Conservation (phyloP, 53 echinoderm and acorn worm species). For the Temnopleurus reevesii region DNA sequence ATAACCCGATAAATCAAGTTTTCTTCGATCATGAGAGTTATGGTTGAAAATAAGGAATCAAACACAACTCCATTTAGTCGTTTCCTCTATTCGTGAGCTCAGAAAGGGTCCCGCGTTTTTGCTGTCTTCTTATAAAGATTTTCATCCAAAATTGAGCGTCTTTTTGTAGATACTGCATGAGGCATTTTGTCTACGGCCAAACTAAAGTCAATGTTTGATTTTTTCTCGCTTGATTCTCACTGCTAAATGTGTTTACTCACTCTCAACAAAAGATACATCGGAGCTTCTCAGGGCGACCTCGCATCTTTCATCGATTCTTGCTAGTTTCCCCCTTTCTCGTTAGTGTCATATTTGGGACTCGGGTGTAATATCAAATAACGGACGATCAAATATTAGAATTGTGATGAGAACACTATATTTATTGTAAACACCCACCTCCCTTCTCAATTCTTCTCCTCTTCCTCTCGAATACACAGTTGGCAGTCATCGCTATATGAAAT, state of each 20-base stretch:
- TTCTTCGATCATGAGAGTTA: neutral
- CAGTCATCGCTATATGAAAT: slow-evolving; percentile 10
- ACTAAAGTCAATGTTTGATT: slow-evolving; percentile 56
- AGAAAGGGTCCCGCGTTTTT: neutral
- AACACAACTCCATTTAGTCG: slow-evolving; percentile 39
- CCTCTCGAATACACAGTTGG: slow-evolving; percentile 31
- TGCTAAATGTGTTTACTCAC: slow-evolving; percentile 58
- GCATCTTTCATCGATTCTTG: slow-evolving; percentile 55
- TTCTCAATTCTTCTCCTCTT: slow-evolving; percentile 10
- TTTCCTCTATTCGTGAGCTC: slow-evolving; percentile 35
- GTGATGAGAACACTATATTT: slow-evolving; percentile 57
- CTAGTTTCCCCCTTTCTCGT: slow-evolving; percentile 40
- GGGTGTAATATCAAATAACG: slow-evolving; percentile 54
- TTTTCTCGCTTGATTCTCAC: slow-evolving; percentile 45
- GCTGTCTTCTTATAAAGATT: neutral
- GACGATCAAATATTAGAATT: slow-evolving; percentile 57
- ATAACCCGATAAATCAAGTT: slow-evolving; percentile 48
- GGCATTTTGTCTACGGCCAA: slow-evolving; percentile 42
- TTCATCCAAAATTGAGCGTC: neutral
- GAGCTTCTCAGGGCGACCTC: slow-evolving; percentile 12
- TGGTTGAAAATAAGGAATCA: neutral
- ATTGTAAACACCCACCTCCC: slow-evolving; percentile 53
- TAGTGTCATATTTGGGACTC: slow-evolving; percentile 59
- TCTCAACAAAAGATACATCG: slow-evolving; percentile 41
- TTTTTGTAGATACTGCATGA: neutral